Conservation (phyloP, 2,113 vertebrate genomes). For the Mesoclemmys tuberculata region DNA sequence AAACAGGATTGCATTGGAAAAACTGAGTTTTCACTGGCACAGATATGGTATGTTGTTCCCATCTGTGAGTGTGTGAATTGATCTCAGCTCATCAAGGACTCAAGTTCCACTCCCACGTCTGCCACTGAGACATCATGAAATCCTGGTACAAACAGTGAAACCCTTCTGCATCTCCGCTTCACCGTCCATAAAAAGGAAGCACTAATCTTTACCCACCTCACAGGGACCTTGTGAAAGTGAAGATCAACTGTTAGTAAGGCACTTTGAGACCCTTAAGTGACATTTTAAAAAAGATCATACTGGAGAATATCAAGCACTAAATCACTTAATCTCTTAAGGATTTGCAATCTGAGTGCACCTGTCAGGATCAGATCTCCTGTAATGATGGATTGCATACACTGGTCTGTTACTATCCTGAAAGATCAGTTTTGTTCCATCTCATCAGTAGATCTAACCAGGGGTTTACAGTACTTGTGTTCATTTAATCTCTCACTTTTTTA, state of each 20-base stretch:
- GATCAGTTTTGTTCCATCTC: background rate
- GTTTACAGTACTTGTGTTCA: background rate
- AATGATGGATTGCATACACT: fast-evolving
- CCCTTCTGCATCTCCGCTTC: fast-evolving
- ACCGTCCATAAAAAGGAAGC: background rate
- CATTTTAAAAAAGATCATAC: fast-evolving
- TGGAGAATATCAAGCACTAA: fast-evolving
- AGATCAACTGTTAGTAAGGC: background rate
- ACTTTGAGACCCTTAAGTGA: fast-evolving
- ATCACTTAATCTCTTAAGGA: background rate
- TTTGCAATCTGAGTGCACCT: fast-evolving
- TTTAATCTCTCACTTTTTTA: background rate
- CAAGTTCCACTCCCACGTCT: background rate
- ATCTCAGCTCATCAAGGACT: background rate
- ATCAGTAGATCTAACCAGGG: background rate
- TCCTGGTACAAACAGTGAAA: background rate
- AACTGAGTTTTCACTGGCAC: background rate
- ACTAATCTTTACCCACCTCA: background rate
- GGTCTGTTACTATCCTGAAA: background rate
- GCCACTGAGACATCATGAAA: background rate
- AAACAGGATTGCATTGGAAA: too few species aligned
- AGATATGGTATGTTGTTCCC: background rate
- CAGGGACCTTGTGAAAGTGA: background rate
- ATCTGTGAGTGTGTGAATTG: too few species aligned
- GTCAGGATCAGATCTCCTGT: fast-evolving